Evolutionary conservation across 2,113 vertebrate genomes (phyloP).

Genomic region (Elaphurus davidianus): DNA sequence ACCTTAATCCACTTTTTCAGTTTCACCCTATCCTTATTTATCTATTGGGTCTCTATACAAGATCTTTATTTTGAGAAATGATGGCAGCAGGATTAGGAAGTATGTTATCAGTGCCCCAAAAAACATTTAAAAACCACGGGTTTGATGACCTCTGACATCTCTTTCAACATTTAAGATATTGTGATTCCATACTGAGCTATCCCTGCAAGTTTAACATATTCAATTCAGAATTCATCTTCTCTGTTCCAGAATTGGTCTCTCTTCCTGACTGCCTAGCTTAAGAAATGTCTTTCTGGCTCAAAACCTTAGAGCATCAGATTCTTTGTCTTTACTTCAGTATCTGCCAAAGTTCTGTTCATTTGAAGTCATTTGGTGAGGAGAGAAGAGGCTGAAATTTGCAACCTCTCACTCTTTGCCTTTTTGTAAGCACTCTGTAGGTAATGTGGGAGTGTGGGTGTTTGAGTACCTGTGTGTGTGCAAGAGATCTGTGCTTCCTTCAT

Average conservation of each 20-base stretch:
- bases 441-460: not conserved
- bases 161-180: not conserved
- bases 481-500: not conserved
- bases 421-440: not conserved
- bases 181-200: not conserved
- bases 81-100: not conserved
- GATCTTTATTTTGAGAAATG: constrained; percentile 4
- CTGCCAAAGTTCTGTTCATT: not conserved
- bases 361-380: not conserved
- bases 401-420: not conserved
- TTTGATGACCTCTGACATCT: not conserved
- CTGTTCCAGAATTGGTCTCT: not conserved
- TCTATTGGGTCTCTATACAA: not conserved
- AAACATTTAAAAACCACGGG: not conserved
- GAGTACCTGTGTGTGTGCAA: too few relatives aligned
- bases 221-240: not conserved
- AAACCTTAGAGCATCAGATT: not conserved
- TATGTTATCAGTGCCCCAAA: not conserved
- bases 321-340: not conserved
- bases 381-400: not conserved
- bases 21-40: not conserved
- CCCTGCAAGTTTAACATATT: not conserved
- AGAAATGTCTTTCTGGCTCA: not conserved
- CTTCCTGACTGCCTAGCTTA: not conserved
- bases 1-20: not conserved